Percentiles rank a stretch among this genome's conserved stretches.
Conservation (phyloP, 2,797 vertebrate species). For the Rhinella marina region DNA sequence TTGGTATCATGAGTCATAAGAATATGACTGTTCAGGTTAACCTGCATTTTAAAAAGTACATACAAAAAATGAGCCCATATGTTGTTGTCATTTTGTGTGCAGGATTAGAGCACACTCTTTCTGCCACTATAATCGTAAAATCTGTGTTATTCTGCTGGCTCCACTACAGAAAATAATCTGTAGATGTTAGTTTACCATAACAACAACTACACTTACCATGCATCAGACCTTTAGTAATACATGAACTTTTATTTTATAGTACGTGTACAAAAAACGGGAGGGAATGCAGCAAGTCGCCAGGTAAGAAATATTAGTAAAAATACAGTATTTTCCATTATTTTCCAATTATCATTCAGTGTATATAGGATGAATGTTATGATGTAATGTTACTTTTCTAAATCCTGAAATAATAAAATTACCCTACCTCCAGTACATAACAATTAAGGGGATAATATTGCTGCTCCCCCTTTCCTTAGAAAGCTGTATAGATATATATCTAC, state of each 20-base stretch:
- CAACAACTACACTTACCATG: background rate
- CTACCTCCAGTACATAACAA: background rate
- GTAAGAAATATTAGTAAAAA: constrained; percentile 65
- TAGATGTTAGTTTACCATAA: background rate
- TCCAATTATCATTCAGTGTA: background rate
- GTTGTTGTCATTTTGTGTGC: no score
- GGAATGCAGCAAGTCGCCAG: constrained; percentile 67
- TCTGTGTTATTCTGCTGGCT: no score
- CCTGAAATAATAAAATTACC: background rate
- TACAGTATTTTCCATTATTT: background rate
- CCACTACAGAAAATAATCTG: background rate
- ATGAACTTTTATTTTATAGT: constrained; percentile 66
- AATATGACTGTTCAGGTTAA: no score
- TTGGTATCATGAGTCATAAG: no score
- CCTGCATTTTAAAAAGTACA: no score
- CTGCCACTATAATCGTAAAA: no score
- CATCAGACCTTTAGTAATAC: background rate
- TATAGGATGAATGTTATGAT: background rate
- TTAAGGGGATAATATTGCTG: background rate
- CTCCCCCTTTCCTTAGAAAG: background rate
- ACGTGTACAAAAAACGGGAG: constrained; percentile 69
- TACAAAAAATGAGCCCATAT: no score
- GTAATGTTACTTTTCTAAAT: background rate
- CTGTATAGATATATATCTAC: background rate
- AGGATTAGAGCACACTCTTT: no score